Conservation (phyloP, 2,113 vertebrate genomes). For the Raja brachyura region DNA sequence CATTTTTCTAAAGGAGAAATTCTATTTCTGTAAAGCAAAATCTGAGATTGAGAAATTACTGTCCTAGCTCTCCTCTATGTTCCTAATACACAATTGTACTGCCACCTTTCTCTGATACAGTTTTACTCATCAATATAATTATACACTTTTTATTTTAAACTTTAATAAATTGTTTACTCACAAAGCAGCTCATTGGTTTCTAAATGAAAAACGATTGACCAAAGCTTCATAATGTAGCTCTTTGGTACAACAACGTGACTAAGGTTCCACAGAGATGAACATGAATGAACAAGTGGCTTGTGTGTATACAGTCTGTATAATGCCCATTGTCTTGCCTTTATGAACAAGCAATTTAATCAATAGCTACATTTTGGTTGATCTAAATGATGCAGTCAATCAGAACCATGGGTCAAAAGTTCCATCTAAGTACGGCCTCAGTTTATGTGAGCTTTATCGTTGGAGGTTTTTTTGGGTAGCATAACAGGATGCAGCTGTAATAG, state of each 20-base stretch:
- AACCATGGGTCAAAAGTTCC: background rate
- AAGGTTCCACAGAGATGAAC: background rate
- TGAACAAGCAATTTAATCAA: conserved; percentile 1
- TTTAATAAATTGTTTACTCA: background rate
- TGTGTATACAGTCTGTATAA: background rate
- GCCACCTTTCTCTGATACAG: too few species aligned
- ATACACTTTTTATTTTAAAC: background rate
- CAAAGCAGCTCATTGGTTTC: background rate
- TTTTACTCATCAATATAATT: too few species aligned
- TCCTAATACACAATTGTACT: too few species aligned
- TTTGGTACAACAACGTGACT: background rate
- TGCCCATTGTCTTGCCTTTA: background rate
- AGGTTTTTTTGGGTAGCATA: background rate
- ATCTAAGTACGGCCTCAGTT: background rate
- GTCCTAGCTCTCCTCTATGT: too few species aligned
- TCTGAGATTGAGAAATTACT: background rate
- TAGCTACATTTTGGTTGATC: background rate
- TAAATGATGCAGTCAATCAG: background rate
- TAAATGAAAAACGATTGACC: background rate
- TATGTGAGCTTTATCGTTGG: background rate
- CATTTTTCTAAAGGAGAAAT: background rate
- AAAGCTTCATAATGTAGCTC: background rate
- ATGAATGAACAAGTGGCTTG: background rate
- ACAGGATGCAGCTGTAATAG: background rate
- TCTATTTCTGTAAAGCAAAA: background rate